phyloP scores from a whole-genome alignment of 2,797 vertebrate genomes.

The Anguilla megastoma region DNA sequence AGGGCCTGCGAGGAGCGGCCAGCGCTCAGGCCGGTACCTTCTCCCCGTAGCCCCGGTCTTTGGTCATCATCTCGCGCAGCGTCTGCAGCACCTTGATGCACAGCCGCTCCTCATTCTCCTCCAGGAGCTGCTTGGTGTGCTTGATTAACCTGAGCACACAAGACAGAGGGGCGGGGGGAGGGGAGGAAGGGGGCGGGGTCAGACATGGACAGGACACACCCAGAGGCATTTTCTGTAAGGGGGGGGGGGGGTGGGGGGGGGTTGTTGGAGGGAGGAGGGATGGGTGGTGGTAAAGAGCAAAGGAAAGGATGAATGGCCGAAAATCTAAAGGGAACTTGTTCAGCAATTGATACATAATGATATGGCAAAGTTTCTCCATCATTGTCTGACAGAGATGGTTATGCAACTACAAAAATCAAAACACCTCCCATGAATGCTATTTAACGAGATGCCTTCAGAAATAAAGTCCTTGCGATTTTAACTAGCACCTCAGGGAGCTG shows the following conservation, averaged over 20 bases:
- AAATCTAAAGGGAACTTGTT: background rate
- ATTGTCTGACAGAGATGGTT: too few species aligned
- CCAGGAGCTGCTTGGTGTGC: slow-evolving; percentile 95
- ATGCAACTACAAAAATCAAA: too few species aligned
- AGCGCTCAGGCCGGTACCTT: slow-evolving; percentile 75
- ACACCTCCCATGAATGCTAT: background rate
- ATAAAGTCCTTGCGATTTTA: background rate
- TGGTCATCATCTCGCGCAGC: slow-evolving; percentile 98
- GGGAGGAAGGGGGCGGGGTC: background rate
- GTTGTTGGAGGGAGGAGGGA: background rate
- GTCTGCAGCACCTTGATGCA: slow-evolving; percentile 98
- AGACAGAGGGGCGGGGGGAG: background rate
- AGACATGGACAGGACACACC: background rate
- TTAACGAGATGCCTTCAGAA: background rate
- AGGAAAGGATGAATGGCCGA: background rate
- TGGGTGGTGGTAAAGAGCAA: background rate
- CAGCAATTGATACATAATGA: background rate
- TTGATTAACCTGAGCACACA: slow-evolving; percentile 85
- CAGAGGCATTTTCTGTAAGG: background rate
- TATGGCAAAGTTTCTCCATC: background rate
- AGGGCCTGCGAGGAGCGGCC: background rate
- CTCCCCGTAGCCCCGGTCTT: slow-evolving; percentile 94
- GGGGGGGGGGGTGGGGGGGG: background rate
- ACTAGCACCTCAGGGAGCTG: background rate
- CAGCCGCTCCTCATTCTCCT: slow-evolving; percentile 96